Evolutionary conservation across 1,140 invertebrate genomes (phyloP).

Genomic region (Drosophila sulfurigaster): DNA sequence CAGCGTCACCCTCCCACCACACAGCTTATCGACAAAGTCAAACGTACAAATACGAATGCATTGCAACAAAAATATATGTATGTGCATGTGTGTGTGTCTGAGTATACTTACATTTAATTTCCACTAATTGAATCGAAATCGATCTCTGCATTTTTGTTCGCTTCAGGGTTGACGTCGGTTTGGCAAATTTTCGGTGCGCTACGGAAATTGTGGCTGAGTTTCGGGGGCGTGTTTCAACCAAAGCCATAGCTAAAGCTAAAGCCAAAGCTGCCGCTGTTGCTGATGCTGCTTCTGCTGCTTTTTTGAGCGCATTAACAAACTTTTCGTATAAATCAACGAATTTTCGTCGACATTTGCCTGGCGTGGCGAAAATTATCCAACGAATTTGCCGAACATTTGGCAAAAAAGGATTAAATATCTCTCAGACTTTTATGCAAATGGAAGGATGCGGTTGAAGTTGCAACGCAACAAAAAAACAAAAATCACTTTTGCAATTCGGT

Average conservation of each 20-base stretch:
- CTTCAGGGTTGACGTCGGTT: slow-evolving; percentile 58
- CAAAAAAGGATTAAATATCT: slow-evolving; percentile 46
- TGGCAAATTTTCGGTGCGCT: slow-evolving; percentile 40
- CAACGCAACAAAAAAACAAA: not conserved
- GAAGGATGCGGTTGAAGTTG: slow-evolving; percentile 32
- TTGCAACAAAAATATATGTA: slow-evolving; percentile 6
- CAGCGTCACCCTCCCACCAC: not conserved
- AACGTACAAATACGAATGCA: slow-evolving; percentile 44
- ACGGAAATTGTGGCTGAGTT: slow-evolving; percentile 21
- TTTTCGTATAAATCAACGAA: slow-evolving; percentile 79
- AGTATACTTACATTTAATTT: slow-evolving; percentile 81
- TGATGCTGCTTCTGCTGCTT: slow-evolving; percentile 24
- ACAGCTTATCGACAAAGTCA: slow-evolving; percentile 58
- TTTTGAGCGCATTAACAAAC: slow-evolving; percentile 72
- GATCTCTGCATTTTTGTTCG: slow-evolving; percentile 68
- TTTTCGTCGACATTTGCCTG: slow-evolving; percentile 68
- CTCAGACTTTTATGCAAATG: slow-evolving; percentile 15
- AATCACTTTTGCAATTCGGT: not conserved
- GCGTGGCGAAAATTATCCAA: slow-evolving; percentile 47
- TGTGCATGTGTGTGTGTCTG: slow-evolving; percentile 1
- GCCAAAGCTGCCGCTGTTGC: not conserved
- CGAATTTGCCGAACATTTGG: slow-evolving; percentile 23
- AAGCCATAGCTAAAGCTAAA: not conserved
- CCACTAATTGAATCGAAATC: slow-evolving; percentile 83
- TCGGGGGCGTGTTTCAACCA: slow-evolving; percentile 5